Percentiles rank a stretch among this genome's conserved stretches.
These are phyloP conservation scores for Rhogogaster chlorosoma DNA, from an alignment of 2,888 invertebrate species.

Conservation along the genomic window DNA sequence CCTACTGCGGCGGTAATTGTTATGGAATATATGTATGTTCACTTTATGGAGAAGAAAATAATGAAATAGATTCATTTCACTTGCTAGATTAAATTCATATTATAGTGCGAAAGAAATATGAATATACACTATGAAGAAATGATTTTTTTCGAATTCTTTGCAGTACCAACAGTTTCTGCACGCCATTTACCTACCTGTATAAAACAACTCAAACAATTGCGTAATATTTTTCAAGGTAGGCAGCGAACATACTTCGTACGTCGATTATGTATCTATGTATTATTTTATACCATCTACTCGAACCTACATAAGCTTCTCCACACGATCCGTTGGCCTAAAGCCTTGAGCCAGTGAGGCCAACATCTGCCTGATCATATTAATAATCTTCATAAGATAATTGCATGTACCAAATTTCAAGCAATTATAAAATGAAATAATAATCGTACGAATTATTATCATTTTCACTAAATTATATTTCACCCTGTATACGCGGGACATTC, in stretches of 20 bases:
- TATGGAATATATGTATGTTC: no score
- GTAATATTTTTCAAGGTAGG: conserved; percentile 29
- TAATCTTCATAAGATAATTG: not conserved
- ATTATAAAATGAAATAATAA: not conserved
- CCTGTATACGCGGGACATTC: no score
- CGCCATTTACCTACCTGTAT: conserved; percentile 29
- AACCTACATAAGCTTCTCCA: not conserved
- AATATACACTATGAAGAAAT: no score
- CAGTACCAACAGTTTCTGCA: not conserved
- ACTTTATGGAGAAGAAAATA: no score
- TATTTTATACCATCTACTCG: not conserved
- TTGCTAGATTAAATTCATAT: no score
- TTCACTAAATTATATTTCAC: not conserved
- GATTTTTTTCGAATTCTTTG: not conserved
- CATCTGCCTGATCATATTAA: not conserved
- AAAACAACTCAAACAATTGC: conserved; percentile 20
- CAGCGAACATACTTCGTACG: not conserved
- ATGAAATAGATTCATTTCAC: no score
- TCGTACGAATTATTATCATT: not conserved
- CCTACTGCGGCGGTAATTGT: not conserved
- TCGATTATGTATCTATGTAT: conserved; percentile 15
- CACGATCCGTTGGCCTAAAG: not conserved
- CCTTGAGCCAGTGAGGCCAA: conserved; percentile 24
- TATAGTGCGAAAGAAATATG: not conserved
- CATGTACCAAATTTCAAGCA: not conserved